Evolutionary conservation across 1,140 invertebrate species (phyloP).

Genomic region (Drosophila obscura): DNA sequence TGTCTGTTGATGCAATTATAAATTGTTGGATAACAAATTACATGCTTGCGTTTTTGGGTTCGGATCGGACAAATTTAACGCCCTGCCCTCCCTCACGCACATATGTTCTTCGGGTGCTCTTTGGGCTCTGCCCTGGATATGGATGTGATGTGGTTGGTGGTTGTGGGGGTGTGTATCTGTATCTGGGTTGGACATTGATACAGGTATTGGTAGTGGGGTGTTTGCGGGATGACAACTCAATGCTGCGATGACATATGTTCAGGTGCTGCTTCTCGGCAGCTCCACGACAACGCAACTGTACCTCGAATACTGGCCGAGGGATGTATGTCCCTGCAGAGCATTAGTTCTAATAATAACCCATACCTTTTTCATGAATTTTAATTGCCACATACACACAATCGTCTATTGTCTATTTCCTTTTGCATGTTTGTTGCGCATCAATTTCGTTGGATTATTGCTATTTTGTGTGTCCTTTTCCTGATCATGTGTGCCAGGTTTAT

Average conservation of each 20-base stretch:
- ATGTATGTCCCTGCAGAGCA: slow-evolving; percentile 29
- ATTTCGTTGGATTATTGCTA: slow-evolving; percentile 48
- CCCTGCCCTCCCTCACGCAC: slow-evolving; percentile 61
- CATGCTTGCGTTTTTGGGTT: slow-evolving; percentile 59
- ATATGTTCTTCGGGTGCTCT: slow-evolving; percentile 55
- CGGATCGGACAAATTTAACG: slow-evolving; percentile 53
- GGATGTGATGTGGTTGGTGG: background rate
- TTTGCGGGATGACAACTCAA: slow-evolving; percentile 57
- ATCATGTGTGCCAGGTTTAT: slow-evolving; percentile 50
- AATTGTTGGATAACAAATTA: slow-evolving; percentile 82
- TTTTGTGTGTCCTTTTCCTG: slow-evolving; percentile 21
- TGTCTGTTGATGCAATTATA: slow-evolving; percentile 75
- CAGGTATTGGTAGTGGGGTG: slow-evolving; percentile 53
- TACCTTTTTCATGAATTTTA: slow-evolving; percentile 59
- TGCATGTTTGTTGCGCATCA: slow-evolving; percentile 67
- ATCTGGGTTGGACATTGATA: slow-evolving; percentile 66
- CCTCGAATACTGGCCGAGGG: slow-evolving; percentile 45
- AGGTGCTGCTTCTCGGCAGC: slow-evolving; percentile 38
- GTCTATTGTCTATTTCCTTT: slow-evolving; percentile 35
- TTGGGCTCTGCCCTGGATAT: background rate
- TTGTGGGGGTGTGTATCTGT: slow-evolving; percentile 2
- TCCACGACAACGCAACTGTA: slow-evolving; percentile 44
- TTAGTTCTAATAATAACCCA: slow-evolving; percentile 74
- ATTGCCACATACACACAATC: slow-evolving; percentile 38
- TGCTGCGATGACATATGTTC: slow-evolving; percentile 46